These are phyloP conservation scores for Ivindomyrus marchei DNA, from an alignment of 2,113 vertebrate genomes.

Conservation along the genomic window DNA sequence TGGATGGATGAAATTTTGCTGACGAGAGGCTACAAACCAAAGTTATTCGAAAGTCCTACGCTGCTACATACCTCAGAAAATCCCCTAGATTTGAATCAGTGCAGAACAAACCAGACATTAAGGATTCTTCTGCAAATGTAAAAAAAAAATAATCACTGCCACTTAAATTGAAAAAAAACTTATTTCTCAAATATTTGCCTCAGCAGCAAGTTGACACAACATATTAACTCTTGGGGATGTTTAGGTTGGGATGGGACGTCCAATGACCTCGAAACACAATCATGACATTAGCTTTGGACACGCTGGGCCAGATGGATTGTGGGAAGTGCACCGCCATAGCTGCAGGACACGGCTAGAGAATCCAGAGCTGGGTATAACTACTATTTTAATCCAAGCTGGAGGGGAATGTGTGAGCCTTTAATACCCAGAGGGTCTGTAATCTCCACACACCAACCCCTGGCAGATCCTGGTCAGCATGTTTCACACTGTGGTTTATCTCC, in stretches of 20 bases:
- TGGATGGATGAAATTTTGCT: background rate
- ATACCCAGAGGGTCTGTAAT: constrained; percentile 9
- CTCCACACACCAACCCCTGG: constrained; percentile 9
- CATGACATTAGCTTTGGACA: constrained; percentile 37
- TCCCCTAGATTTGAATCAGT: background rate
- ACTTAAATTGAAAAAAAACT: background rate
- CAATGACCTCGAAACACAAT: constrained; percentile 42
- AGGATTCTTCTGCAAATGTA: background rate
- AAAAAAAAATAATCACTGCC: background rate
- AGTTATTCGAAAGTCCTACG: background rate
- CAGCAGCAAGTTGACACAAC: background rate
- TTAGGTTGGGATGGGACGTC: constrained; percentile 18
- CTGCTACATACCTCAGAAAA: background rate
- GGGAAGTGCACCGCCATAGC: background rate
- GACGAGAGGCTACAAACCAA: background rate
- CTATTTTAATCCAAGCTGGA: constrained; percentile 17
- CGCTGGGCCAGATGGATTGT: constrained; percentile 34
- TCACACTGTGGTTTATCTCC: background rate
- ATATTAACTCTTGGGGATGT: background rate
- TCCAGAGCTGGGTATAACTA: background rate
- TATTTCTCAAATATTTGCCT: background rate
- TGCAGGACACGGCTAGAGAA: background rate
- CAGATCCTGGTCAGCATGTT: constrained; percentile 13
- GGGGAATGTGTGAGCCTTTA: constrained; percentile 3
- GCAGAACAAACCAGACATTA: background rate